Evolutionary conservation across 2,888 invertebrate genomes (phyloP).

Genomic region (Tineola bisselliella): DNA sequence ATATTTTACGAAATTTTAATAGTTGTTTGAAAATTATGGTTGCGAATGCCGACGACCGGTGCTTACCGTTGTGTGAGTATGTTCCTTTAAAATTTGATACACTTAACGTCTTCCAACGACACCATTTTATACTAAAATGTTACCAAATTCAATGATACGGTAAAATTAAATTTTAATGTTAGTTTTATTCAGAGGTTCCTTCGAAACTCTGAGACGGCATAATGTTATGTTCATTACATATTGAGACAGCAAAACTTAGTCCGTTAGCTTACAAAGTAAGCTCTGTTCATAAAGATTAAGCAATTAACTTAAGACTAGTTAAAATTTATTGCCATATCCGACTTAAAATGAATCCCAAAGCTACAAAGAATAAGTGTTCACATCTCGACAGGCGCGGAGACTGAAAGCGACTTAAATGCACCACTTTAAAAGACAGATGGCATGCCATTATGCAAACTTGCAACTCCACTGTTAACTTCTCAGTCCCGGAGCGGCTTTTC

Average conservation of each 20-base stretch:
- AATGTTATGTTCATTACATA: constrained; percentile 11
- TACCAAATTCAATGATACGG: too few species aligned
- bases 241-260: constrained; percentile 3
- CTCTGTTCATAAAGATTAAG: constrained; percentile 10
- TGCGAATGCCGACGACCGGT: too few species aligned
- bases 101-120: too few species aligned
- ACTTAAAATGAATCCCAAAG: constrained; percentile 3
- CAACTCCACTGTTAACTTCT: constrained; percentile 13
- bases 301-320: constrained; percentile 6
- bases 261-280: background rate
- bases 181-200: background rate
- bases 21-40: too few species aligned
- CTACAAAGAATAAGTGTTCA: constrained; percentile 12
- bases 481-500: constrained; percentile 7
- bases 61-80: too few species aligned
- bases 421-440: constrained; percentile 15
- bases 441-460: constrained; percentile 14
- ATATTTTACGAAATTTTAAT: too few species aligned
- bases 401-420: constrained; percentile 12
- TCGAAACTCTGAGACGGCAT: background rate
- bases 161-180: background rate
- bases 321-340: constrained; percentile 4
- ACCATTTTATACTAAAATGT: too few species aligned
- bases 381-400: constrained; percentile 4
- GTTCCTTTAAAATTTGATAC: too few species aligned